phyloP scores from a whole-genome alignment of 1,140 invertebrate species.

The Cyclargus thomasi region DNA sequence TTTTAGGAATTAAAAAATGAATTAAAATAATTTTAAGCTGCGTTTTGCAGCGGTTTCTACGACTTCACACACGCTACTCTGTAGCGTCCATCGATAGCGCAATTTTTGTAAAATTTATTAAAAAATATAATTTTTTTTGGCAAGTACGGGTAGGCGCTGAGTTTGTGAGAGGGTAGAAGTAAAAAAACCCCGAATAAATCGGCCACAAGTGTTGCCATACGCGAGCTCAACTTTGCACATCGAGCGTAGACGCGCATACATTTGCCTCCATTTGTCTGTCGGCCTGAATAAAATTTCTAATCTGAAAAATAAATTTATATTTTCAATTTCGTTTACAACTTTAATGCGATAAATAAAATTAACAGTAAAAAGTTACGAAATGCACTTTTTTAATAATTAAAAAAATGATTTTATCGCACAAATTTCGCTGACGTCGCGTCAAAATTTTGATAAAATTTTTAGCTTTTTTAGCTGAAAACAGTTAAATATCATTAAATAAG shows the following conservation, averaged over 20 bases:
- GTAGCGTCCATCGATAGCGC: slow-evolving; percentile 38
- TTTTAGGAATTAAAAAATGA: neutral
- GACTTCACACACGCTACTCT: neutral
- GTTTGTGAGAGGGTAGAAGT: slow-evolving; percentile 47
- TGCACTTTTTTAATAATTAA: neutral
- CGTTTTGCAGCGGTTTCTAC: neutral
- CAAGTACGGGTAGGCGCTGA: slow-evolving; percentile 63
- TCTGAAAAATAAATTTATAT: neutral
- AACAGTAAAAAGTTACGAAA: slow-evolving; percentile 11
- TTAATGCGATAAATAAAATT: slow-evolving; percentile 9
- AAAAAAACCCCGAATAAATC: slow-evolving; percentile 52
- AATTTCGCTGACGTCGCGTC: neutral
- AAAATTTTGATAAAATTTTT: neutral
- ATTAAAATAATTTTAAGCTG: neutral
- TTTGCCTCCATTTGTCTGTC: neutral
- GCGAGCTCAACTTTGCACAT: slow-evolving; percentile 46
- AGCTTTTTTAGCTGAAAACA: neutral
- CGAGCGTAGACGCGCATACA: slow-evolving; percentile 21
- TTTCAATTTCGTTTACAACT: neutral
- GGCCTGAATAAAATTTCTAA: neutral
- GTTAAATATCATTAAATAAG: neutral
- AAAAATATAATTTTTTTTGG: slow-evolving; percentile 61
- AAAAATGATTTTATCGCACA: neutral
- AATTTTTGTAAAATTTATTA: slow-evolving; percentile 41
- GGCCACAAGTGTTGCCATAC: slow-evolving; percentile 58